Evolutionary conservation across 2,888 invertebrate species (phyloP).

Genomic region (Papilio protenor): DNA sequence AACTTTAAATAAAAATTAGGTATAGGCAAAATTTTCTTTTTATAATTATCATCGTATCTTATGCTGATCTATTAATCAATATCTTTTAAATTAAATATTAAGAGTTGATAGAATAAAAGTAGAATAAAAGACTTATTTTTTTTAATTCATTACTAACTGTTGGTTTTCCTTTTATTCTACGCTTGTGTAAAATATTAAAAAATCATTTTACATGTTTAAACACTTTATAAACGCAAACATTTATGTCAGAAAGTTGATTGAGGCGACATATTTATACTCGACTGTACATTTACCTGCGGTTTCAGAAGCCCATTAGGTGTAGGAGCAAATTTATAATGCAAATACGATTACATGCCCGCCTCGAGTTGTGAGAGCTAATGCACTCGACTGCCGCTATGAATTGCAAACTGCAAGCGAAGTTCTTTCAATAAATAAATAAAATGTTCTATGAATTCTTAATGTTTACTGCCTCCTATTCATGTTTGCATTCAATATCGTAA

Average conservation of each 20-base stretch:
- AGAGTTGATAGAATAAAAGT: too few species aligned
- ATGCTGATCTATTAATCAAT: too few species aligned
- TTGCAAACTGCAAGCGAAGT: slow-evolving; percentile 73
- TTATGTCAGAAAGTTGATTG: slow-evolving; percentile 34
- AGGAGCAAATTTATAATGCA: slow-evolving; percentile 83
- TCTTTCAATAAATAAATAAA: slow-evolving; percentile 65
- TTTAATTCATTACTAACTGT: too few species aligned
- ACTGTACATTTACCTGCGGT: slow-evolving; percentile 65
- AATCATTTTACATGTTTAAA: background rate
- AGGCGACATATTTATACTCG: slow-evolving; percentile 43
- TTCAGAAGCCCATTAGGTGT: slow-evolving; percentile 75
- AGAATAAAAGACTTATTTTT: too few species aligned
- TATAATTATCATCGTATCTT: too few species aligned
- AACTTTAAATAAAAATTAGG: too few species aligned
- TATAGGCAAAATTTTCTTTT: too few species aligned
- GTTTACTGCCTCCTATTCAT: slow-evolving; percentile 37
- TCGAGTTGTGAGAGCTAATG: slow-evolving; percentile 74
- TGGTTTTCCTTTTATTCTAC: too few species aligned
- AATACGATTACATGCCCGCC: slow-evolving; percentile 78
- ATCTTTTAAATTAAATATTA: too few species aligned
- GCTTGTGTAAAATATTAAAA: background rate
- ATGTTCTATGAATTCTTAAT: slow-evolving; percentile 56
- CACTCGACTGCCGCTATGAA: slow-evolving; percentile 75
- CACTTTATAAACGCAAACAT: slow-evolving; percentile 7
- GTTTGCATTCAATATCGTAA: slow-evolving; percentile 22